Base-by-base conservation (phyloP, 2,113 vertebrate genomes). In the Pseudopodoces humilis region DNA sequence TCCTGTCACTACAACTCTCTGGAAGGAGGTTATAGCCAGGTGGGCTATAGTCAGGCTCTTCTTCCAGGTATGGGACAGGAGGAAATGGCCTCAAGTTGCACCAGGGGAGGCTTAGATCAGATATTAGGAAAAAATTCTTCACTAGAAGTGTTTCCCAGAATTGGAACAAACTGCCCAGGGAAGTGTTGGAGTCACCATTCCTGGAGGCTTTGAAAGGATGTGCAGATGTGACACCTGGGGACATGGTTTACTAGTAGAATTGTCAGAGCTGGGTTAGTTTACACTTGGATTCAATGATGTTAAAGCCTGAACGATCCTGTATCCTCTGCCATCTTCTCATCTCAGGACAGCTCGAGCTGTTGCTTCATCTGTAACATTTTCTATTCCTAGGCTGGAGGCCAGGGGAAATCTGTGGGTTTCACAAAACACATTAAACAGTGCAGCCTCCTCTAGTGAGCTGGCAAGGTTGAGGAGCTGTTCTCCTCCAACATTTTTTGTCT, bases 191-290 rank as follows among this genome's bases (percentile, higher is more conserved):
- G 15, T 64, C 50, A 31, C 37, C 25, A 17, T 35, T 33, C 28
- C 50, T 77, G 44, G 21, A 64, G 58, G 5, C 8, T 7, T 7
- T 77, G 53, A 41, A 31, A 35, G 55, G 25, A 21, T 0, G 0
- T 9, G 15, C 5, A 28, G 44, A 13, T 23, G 50, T 31, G 56
- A 19, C 28, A 41, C 35, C 2, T 24, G 22, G 44, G n/a, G 30
- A 27, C 28, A 10, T 17, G 33, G 22, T 37, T 77, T 53, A 37
- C 13, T 77, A 58, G 10, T 46, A 50, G n/a, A 9, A 24, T 58
- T 52, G 44, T 33, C 49, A 47, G 9, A 31, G 19, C 43, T 46
- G 35, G 16, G 16, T 25, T 41, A 17, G 20, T 39, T 39, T 39
- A 39, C 2, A 9, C 55, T 65, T 71, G 19, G 19, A 28, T 58